Conservation (phyloP, 1,140 invertebrate species). For the Brachionus sp. region DNA sequence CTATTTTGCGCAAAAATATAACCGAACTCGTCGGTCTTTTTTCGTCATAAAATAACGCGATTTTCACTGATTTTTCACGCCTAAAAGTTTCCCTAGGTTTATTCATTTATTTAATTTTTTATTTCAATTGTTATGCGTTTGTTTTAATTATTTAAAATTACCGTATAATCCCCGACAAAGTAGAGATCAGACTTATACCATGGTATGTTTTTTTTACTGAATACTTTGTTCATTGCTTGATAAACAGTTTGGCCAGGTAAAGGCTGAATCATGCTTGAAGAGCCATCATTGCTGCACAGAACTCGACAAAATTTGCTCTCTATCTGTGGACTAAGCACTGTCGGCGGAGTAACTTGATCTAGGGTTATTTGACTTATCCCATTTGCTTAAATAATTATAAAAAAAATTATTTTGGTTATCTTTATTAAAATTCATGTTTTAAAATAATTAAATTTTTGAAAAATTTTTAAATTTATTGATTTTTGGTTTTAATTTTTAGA, state of each 20-base stretch:
- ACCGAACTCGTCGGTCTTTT: no score
- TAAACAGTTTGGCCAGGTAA: conserved; percentile 20
- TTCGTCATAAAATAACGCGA: no score
- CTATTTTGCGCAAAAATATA: no score
- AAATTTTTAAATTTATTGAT: no score
- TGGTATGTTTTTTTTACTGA: conserved; percentile 20
- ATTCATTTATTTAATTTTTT: no score
- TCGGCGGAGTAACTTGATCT: background rate
- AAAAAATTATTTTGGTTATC: no score
- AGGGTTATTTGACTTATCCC: background rate
- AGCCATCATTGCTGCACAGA: conserved; percentile 34
- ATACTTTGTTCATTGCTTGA: conserved; percentile 25
- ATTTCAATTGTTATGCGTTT: no score
- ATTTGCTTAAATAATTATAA: background rate
- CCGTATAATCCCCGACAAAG: conserved; percentile 34
- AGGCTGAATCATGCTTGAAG: conserved; percentile 30
- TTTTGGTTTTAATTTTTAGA: no score
- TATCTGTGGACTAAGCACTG: background rate
- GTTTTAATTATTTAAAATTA: background rate
- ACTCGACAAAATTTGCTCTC: conserved; percentile 30
- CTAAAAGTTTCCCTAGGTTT: no score
- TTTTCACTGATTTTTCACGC: no score
- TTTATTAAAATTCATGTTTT: no score
- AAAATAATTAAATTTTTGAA: no score
- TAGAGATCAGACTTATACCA: conserved; percentile 44